Percentiles rank a stretch among this genome's conserved stretches.
phyloP scores from a whole-genome alignment of 2,888 invertebrate species.

The Andricus quercusramuli region DNA sequence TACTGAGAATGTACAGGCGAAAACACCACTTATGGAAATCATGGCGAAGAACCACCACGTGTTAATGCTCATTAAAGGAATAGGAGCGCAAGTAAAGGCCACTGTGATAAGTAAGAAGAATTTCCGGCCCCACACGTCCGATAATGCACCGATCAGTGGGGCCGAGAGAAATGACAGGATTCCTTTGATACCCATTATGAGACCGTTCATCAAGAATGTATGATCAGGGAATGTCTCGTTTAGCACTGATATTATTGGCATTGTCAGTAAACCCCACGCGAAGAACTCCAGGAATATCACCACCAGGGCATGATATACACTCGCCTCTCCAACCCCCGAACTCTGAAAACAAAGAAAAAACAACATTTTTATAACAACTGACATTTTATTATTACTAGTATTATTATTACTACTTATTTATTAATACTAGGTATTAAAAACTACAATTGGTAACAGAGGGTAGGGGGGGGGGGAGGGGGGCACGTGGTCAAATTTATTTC shows the following conservation, averaged over 20 bases:
- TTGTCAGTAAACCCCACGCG: constrained; percentile 99
- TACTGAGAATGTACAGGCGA: constrained; percentile 99
- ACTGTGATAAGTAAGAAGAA: constrained; percentile 98
- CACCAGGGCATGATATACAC: constrained; percentile 98
- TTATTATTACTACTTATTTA: too few species aligned
- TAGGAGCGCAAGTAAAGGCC: constrained; percentile 99
- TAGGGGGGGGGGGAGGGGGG: too few species aligned
- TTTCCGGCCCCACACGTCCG: constrained; percentile 99
- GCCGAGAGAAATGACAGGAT: constrained; percentile 98
- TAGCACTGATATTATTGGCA: constrained; percentile 96
- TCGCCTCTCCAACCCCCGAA: constrained; percentile 95
- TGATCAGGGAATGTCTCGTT: constrained; percentile 99
- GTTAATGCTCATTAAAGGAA: constrained; percentile 99
- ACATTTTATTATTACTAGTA: too few species aligned
- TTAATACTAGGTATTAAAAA: too few species aligned
- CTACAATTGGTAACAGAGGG: too few species aligned
- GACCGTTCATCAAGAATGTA: constrained; percentile 99
- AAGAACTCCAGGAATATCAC: constrained; percentile 99
- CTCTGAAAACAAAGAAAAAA: constrained; percentile 81
- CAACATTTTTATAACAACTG: too few species aligned
- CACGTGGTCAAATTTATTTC: too few species aligned
- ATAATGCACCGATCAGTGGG: constrained; percentile 97
- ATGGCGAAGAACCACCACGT: constrained; percentile 99
- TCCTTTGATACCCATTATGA: constrained; percentile 99
- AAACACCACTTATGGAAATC: constrained; percentile 99